Evolutionary conservation across 2,113 vertebrate species (phyloP).

Genomic region (Salvator merianae): DNA sequence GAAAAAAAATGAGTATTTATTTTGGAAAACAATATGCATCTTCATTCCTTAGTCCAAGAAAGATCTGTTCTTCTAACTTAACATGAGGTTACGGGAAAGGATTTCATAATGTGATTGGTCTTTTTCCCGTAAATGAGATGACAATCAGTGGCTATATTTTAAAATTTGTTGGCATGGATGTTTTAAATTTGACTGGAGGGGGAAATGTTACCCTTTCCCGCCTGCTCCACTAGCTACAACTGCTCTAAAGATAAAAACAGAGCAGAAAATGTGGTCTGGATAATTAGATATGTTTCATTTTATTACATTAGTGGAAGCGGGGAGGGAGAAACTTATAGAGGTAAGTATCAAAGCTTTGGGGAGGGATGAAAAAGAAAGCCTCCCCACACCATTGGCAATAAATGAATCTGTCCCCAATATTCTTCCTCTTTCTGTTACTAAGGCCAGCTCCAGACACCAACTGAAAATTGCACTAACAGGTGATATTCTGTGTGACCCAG

Average conservation of each 20-base stretch:
- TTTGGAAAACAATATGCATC: slow-evolving; percentile 43
- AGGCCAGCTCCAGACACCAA: background rate
- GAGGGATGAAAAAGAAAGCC: slow-evolving; percentile 21
- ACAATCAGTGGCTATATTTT: slow-evolving; percentile 67
- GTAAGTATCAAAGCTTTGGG: slow-evolving; percentile 56
- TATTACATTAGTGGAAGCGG: slow-evolving; percentile 65
- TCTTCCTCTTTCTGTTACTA: slow-evolving; percentile 31
- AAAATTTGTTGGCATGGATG: slow-evolving; percentile 65
- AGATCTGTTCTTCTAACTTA: slow-evolving; percentile 58
- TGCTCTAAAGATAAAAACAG: slow-evolving; percentile 66
- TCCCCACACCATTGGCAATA: slow-evolving; percentile 34
- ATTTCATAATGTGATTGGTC: slow-evolving; percentile 53
- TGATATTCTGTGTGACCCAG: too few relatives aligned
- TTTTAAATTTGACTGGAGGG: slow-evolving; percentile 57
- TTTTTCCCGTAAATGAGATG: slow-evolving; percentile 56
- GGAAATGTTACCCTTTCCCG: slow-evolving; percentile 49
- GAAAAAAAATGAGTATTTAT: background rate
- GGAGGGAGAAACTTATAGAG: slow-evolving; percentile 58
- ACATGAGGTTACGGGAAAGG: slow-evolving; percentile 59
- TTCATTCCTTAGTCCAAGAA: slow-evolving; percentile 60
- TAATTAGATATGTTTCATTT: slow-evolving; percentile 64
- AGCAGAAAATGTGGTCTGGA: slow-evolving; percentile 42
- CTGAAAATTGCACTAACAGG: too few relatives aligned
- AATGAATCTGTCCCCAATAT: slow-evolving; percentile 41
- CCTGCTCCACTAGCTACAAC: slow-evolving; percentile 48